Conservation (phyloP, 2,888 invertebrate species). For the Lasioglossum vierecki region DNA sequence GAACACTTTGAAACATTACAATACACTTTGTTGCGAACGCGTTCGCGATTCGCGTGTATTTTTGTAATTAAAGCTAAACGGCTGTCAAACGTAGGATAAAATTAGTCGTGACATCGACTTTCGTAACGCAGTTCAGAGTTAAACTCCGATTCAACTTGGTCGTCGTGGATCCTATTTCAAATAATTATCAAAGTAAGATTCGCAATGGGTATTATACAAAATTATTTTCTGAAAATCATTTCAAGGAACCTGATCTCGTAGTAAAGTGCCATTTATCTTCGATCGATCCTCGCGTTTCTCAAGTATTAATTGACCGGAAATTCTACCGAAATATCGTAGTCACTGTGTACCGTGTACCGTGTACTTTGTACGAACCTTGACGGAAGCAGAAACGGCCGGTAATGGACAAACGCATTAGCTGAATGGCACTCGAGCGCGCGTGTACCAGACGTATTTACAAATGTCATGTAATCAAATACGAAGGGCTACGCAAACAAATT, state of each 20-base stretch:
- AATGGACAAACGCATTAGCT: constrained; percentile 8
- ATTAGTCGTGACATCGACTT: background rate
- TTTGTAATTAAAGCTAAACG: background rate
- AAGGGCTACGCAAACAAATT: background rate
- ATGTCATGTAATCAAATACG: background rate
- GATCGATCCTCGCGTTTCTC: background rate
- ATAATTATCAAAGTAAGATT: background rate
- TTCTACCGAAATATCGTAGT: background rate
- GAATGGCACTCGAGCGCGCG: constrained; percentile 4
- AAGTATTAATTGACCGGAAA: background rate
- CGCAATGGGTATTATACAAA: background rate
- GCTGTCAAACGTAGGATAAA: background rate
- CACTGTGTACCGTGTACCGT: background rate
- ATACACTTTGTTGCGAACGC: background rate
- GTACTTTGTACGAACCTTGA: background rate
- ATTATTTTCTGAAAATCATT: background rate
- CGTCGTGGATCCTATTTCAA: background rate
- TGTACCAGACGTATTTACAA: background rate
- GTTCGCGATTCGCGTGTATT: background rate
- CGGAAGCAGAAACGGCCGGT: constrained; percentile 9
- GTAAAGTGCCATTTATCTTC: background rate
- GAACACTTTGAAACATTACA: background rate
- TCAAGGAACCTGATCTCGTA: background rate
- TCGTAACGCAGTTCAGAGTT: background rate
- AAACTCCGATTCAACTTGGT: background rate